Base-by-base conservation (phyloP, 2,797 vertebrate genomes). In the Pseudomugil gertrudae region DNA sequence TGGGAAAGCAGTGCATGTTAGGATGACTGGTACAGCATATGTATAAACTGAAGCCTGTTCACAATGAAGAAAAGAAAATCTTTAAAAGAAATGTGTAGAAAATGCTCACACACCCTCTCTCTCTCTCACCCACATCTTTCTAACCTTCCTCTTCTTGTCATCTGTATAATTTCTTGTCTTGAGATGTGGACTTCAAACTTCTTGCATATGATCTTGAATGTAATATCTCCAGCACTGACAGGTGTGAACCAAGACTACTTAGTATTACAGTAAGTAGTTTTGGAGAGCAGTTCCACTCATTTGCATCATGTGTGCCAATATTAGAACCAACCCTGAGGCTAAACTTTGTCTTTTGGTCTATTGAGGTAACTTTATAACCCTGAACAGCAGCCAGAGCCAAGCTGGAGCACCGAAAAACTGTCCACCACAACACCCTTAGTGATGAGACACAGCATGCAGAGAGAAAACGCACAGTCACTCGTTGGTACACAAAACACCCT, bases 391-490 rank as follows among this genome's bases (percentile, higher is more conserved):
- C 79, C 82, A 81, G 70, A 80, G 79, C 70, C 51, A 63, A 69
- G 70, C 83, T 67, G 76, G 47, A 76, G 72, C 5, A 61, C 54
- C 2, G 54, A 85, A 85, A 79, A 70, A 68, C 78, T 81, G 56
- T 69, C 63, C 82, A 89, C 84, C 83, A 90, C 86, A 87, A 76
- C 85, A 85, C 61, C 65, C 54, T 87, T 84, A 80, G 90, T 91
- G 88, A 91, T 87, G 79, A 89, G 72, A 90, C 88, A 92, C 76
- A 70, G 88, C 93, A 94, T 95, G 94, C 93, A 92, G 55, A 69
- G 70, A 50, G 70, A 70, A 71, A 81, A 40, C 67, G 57, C 78
- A 40, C 84, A 54, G 79, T 24, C 76, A 74, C 76, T 53, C 43
- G 54, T 80, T 35, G 77, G 78, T 74, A 78, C 72, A 88, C 19